phyloP scores from a whole-genome alignment of 2,113 vertebrate species.

The Syrrhaptes paradoxus region DNA sequence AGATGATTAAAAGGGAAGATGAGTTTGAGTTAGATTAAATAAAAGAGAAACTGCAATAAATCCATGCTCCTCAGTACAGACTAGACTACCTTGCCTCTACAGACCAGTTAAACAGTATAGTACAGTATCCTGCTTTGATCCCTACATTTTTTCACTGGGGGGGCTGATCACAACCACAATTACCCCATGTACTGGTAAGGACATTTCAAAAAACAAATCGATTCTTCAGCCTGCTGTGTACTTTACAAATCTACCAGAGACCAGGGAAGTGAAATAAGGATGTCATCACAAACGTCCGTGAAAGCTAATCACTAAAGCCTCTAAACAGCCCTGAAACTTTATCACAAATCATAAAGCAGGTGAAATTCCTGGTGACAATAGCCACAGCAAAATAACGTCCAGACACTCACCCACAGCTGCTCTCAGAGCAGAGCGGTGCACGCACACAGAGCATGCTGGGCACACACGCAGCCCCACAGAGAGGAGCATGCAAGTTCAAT shows the following conservation, averaged over 20 bases:
- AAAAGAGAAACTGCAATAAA: neutral
- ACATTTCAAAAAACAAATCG: neutral
- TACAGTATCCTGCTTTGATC: neutral
- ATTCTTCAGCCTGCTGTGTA: neutral
- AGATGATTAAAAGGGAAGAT: neutral
- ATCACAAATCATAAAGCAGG: neutral
- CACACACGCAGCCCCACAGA: neutral
- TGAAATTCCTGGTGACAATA: neutral
- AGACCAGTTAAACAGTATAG: neutral
- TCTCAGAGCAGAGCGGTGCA: rapidly evolving
- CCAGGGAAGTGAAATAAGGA: neutral
- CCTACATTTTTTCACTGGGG: neutral
- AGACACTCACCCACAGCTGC: neutral
- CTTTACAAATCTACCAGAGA: neutral
- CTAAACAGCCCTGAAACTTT: neutral
- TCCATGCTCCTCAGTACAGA: neutral
- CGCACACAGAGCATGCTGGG: neutral
- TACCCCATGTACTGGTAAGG: neutral
- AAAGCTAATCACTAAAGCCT: neutral
- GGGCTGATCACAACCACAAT: neutral
- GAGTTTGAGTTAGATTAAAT: neutral
- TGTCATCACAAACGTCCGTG: neutral
- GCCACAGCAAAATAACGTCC: neutral
- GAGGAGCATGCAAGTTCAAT: neutral
- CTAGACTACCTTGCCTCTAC: neutral